Evolutionary conservation across 2,113 vertebrate genomes (phyloP).

Genomic region (Pseudorectes ferrugineus): DNA sequence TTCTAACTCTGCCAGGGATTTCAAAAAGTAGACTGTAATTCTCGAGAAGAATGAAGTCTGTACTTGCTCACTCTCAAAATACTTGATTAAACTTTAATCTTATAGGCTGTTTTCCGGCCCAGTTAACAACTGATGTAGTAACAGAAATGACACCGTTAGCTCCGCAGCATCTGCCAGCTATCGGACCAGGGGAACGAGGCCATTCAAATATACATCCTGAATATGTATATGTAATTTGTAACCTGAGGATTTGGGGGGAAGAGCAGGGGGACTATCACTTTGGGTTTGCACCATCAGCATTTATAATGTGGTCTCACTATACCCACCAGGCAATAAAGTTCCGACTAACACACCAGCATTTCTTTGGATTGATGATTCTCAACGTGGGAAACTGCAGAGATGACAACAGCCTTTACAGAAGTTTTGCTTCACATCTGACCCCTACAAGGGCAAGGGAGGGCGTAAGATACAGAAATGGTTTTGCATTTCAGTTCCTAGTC

Average conservation of each 20-base stretch:
- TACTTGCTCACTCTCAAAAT: background rate
- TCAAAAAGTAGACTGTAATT: background rate
- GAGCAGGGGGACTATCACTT: background rate
- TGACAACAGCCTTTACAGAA: background rate
- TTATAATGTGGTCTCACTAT: accelerated
- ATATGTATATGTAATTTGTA: background rate
- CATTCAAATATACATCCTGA: background rate
- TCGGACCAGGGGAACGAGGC: background rate
- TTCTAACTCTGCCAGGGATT: constrained; percentile 22
- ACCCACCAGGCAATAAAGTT: background rate
- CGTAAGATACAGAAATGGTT: background rate
- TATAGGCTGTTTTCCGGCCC: constrained; percentile 36
- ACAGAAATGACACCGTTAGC: background rate
- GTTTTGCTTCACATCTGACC: background rate
- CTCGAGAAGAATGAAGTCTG: background rate
- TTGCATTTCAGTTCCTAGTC: background rate
- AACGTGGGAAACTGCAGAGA: background rate
- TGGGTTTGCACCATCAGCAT: background rate
- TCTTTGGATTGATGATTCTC: background rate
- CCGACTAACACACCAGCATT: accelerated
- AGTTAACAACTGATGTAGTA: constrained; percentile 15
- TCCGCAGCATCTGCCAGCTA: background rate
- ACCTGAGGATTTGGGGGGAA: background rate
- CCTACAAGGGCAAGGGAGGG: accelerated
- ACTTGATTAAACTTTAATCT: constrained; percentile 38